Evolutionary conservation across 2,797 vertebrate genomes (phyloP).

Genomic region (Scolopax bukidnonensis): DNA sequence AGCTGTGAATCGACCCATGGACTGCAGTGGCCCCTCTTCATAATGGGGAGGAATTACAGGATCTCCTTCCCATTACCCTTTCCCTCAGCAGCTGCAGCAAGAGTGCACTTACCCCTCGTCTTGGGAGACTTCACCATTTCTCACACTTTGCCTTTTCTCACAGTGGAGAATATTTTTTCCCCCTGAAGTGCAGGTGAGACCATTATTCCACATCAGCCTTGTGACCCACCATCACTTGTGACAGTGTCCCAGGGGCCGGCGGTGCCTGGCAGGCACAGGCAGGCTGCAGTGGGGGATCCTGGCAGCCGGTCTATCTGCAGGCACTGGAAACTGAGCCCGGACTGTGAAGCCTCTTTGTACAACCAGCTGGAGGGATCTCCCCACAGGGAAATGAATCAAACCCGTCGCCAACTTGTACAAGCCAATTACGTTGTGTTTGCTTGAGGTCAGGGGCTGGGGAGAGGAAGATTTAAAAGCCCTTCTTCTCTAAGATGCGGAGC

Average conservation of each 20-base stretch:
- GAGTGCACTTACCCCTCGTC: neutral
- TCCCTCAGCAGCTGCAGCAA: neutral
- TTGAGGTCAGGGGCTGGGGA: neutral
- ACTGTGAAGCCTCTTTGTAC: neutral
- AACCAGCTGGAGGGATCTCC: neutral
- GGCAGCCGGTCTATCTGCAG: neutral
- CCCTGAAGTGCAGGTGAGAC: neutral
- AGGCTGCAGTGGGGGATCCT: neutral
- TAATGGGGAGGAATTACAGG: neutral
- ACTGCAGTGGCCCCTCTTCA: fast-evolving
- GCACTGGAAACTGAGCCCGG: neutral
- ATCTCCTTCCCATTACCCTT: fast-evolving
- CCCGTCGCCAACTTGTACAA: neutral
- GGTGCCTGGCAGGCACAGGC: neutral
- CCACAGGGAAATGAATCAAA: neutral
- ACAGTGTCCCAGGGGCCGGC: fast-evolving
- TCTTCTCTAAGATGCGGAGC: neutral
- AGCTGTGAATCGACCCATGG: fast-evolving
- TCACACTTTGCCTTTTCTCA: neutral
- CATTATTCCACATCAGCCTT: neutral
- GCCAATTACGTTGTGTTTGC: neutral
- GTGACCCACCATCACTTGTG: fast-evolving
- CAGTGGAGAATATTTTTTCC: neutral
- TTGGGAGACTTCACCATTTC: neutral
- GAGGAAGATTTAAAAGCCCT: neutral